A percentile compares a stretch with the other conserved stretches of the same genome.
Conservation (phyloP, 2,113 vertebrate genomes). For the Gymnobelideus leadbeateri region DNA sequence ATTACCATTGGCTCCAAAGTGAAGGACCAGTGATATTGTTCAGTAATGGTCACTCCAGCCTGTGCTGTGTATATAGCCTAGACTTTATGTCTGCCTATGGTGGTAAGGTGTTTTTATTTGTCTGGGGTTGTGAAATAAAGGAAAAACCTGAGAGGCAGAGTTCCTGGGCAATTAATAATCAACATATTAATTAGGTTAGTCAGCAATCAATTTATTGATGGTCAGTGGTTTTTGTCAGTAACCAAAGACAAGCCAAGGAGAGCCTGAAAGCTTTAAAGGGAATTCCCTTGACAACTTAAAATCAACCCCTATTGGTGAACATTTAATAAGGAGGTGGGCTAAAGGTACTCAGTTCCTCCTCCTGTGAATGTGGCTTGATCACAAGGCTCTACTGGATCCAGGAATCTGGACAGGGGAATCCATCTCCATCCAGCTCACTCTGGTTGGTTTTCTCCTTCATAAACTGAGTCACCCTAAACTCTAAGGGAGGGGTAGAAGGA, state of each 20-base stretch:
- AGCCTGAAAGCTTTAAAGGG: not conserved
- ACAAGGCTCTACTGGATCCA: not conserved
- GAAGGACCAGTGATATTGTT: not conserved
- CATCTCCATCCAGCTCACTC: not conserved
- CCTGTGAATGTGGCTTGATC: not conserved
- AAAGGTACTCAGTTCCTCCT: not conserved
- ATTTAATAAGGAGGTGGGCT: too few species aligned
- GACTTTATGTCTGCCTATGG: not conserved
- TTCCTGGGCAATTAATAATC: not conserved
- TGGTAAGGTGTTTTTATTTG: not conserved
- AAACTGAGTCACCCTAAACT: not conserved
- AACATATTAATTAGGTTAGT: too few species aligned
- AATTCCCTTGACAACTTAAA: too few species aligned
- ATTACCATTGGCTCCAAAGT: not conserved
- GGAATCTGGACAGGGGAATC: not conserved
- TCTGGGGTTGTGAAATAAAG: not conserved
- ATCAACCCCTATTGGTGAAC: too few species aligned
- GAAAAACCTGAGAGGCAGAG: not conserved
- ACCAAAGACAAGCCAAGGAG: not conserved
- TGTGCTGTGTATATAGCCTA: not conserved
- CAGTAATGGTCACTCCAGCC: not conserved
- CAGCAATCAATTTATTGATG: not conserved
- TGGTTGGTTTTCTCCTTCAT: not conserved
- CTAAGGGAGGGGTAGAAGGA: not conserved
- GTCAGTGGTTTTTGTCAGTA: not conserved